Base-by-base conservation (phyloP, 2,113 vertebrate genomes). In the Colinus virginianus region DNA sequence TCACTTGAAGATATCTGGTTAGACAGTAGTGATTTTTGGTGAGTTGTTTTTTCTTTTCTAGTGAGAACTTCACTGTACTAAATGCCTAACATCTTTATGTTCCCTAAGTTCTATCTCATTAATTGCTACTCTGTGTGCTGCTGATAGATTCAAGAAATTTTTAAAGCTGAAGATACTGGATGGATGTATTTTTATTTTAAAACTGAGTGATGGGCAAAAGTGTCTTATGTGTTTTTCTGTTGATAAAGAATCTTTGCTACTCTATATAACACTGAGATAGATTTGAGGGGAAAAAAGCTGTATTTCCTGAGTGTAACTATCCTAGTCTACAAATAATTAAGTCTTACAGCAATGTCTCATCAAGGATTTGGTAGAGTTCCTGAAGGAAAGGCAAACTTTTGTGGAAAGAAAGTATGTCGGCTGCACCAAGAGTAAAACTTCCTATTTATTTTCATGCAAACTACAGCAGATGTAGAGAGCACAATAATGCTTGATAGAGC, bases 121-220 rank as follows among this genome's bases (percentile, higher is more conserved):
- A 94, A 80, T 96, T 92, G 66, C 72, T 94, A 72, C 63, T 90
- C 63, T 92, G 83, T 48, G 75, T 90, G 42, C 25, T 91, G 46
- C 71, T 97, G 95, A 97, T 97, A 97, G 97, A 97, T 95, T 84
- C 78, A 81, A 90, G 70, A 86, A 28, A 90, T 91, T 95, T 97
- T 96, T 90, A 84, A 98, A 95, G 22, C 81, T 94, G 87, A 89
- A 96, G 69, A 80, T 92, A 19, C 93, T 96, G 96, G 88, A 92
- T 84, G 96, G 70, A 92, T 96, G 46, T 86, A 93, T 95, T 95
- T 97, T 95, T 90, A 88, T 96, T 97, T 93, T 95, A 91, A 96
- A 95, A 95, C 40, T 87, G 78, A 91, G 48, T 96, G 79, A 83
- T 81, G 96, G 91, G 96, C 89, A 96, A 97, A 93, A 46, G 38